Percentiles rank a stretch among this genome's conserved stretches.
Evolutionary conservation across 1,140 invertebrate genomes (phyloP).

Genomic region (Scylla paramamosain): DNA sequence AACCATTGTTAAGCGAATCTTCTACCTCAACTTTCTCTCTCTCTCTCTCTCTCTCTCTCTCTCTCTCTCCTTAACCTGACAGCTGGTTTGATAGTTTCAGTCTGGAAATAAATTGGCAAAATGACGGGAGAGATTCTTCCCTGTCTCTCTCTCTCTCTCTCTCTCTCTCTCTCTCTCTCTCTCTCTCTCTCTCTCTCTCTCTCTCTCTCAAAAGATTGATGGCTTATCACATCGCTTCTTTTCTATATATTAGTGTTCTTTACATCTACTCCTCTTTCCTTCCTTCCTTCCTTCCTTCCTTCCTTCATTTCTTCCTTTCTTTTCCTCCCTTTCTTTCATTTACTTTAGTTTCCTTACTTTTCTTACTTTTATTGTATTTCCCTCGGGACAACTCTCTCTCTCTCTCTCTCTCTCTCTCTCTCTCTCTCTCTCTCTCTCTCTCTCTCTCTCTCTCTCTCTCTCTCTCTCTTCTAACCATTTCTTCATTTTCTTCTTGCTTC

Average conservation of each 20-base stretch:
- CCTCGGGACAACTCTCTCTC: neutral
- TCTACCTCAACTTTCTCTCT: neutral
- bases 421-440: too few species aligned
- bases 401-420: neutral
- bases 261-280: too few species aligned
- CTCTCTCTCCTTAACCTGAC: neutral
- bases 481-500: too few species aligned
- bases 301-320: neutral
- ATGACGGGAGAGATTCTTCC: neutral
- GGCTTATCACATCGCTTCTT: neutral
- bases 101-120: neutral
- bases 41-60: neutral
- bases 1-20: too few species aligned
- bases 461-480: neutral
- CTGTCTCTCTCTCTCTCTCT: too few species aligned
- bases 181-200: too few species aligned
- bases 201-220: neutral
- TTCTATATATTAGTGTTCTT: too few species aligned
- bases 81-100: neutral
- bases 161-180: too few species aligned
- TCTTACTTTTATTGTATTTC: constrained; percentile 35
- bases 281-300: neutral
- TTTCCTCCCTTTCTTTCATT: neutral
- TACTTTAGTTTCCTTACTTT: neutral
- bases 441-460: neutral